Evolutionary conservation across 2,888 invertebrate genomes (phyloP).

Genomic region (Lasioglossum villosulum): DNA sequence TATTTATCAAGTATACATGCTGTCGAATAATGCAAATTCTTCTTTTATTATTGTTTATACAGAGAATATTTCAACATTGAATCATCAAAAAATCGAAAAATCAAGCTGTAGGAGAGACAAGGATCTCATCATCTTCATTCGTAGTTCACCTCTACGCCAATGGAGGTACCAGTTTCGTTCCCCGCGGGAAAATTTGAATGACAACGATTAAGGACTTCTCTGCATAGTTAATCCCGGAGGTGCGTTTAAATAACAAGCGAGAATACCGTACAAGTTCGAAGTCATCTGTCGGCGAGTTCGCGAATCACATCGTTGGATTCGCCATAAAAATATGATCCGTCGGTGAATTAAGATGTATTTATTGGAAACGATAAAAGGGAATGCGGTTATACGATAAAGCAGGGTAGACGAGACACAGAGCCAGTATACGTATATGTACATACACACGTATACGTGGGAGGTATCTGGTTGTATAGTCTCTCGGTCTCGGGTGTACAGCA

Average conservation of each 20-base stretch:
- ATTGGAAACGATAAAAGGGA: slow-evolving; percentile 32
- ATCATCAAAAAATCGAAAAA: too few species aligned
- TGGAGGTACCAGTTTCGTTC: too few species aligned
- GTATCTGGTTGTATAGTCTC: slow-evolving; percentile 32
- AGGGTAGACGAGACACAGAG: not conserved
- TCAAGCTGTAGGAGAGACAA: too few species aligned
- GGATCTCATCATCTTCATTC: too few species aligned
- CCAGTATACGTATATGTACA: not conserved
- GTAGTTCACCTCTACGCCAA: too few species aligned
- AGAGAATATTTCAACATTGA: too few species aligned
- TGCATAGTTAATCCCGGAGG: not conserved
- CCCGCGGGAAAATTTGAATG: not conserved
- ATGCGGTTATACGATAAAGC: slow-evolving; percentile 30
- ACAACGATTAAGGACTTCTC: not conserved
- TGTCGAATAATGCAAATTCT: too few species aligned
- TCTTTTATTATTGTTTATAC: too few species aligned
- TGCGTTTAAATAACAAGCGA: not conserved
- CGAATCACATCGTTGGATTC: not conserved
- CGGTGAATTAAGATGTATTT: slow-evolving; percentile 23
- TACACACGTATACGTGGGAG: not conserved
- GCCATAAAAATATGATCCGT: slow-evolving; percentile 18
- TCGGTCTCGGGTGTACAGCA: slow-evolving; percentile 40
- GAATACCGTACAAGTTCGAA: not conserved
- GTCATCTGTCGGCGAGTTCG: not conserved
- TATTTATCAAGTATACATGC: not conserved